These are phyloP conservation scores for Rhynchophorus ferrugineus DNA, from an alignment of 1,140 invertebrate species.

Conservation along the genomic window DNA sequence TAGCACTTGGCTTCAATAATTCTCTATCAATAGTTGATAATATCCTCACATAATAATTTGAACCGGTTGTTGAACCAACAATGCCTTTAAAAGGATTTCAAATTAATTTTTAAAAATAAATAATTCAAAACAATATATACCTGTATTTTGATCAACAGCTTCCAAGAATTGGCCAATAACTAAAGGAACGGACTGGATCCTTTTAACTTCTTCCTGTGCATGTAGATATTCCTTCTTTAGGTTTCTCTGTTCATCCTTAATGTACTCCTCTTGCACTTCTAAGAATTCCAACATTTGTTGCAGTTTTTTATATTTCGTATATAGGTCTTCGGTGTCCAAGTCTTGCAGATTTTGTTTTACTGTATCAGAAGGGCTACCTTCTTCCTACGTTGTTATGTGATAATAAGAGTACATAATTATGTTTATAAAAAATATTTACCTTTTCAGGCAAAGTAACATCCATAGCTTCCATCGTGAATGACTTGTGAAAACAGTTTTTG, in stretches of 20 bases:
- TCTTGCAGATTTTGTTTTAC: constrained; percentile 59
- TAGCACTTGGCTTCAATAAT: constrained; percentile 80
- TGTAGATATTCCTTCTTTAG: constrained; percentile 89
- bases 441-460: constrained; percentile 62
- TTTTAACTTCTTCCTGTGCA: constrained; percentile 88
- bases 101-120: neutral
- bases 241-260: constrained; percentile 90
- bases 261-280: constrained; percentile 89
- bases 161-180: constrained; percentile 92
- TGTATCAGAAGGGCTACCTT: constrained; percentile 50
- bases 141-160: constrained; percentile 89
- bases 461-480: constrained; percentile 59
- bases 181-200: constrained; percentile 86
- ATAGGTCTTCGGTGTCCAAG: constrained; percentile 82
- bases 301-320: constrained; percentile 94
- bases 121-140: neutral
- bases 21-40: constrained; percentile 83
- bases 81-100: constrained; percentile 47
- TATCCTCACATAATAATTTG: constrained; percentile 89
- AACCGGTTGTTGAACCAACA: constrained; percentile 61
- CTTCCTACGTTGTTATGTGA: constrained; percentile 45
- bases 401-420: neutral
- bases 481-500: constrained; percentile 21
- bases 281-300: constrained; percentile 85
- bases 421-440: constrained; percentile 40